phyloP scores from a whole-genome alignment of 1,140 invertebrate species.

The Neuroterus valhalla region DNA sequence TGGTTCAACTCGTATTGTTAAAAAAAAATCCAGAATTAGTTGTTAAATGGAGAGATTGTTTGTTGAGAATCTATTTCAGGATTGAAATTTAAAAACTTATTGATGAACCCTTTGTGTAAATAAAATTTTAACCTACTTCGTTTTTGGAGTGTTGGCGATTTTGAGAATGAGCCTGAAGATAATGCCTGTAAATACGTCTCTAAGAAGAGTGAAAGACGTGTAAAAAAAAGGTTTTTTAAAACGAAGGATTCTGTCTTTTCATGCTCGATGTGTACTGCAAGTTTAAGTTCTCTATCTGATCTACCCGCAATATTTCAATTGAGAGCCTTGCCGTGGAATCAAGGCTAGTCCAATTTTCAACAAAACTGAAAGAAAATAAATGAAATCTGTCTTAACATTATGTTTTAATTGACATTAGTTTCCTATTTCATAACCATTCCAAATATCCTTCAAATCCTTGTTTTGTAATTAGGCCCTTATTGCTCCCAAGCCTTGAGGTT shows the following conservation, averaged over 20 bases:
- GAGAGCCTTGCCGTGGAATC: conserved; percentile 50
- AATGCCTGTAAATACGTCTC: conserved; percentile 9
- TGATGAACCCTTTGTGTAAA: not conserved
- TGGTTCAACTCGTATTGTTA: not conserved
- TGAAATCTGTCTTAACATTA: conserved; percentile 48
- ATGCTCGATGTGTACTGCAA: conserved; percentile 51
- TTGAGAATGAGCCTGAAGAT: not conserved
- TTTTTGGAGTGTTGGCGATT: not conserved
- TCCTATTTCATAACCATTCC: too few relatives aligned
- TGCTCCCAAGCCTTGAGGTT: not conserved
- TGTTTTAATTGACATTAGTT: not conserved
- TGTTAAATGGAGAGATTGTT: not conserved
- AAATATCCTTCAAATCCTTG: too few relatives aligned
- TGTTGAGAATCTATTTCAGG: not conserved
- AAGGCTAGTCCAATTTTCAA: conserved; percentile 54
- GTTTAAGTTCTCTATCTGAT: conserved; percentile 46
- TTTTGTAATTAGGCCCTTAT: not conserved
- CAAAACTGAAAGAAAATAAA: conserved; percentile 52
- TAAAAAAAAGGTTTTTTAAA: conserved; percentile 42
- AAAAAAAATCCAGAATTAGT: not conserved
- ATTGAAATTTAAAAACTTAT: not conserved
- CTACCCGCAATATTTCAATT: conserved; percentile 47
- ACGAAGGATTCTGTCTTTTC: conserved; percentile 49
- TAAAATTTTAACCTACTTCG: not conserved
- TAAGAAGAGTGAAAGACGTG: not conserved